phyloP scores from a whole-genome alignment of 1,140 invertebrate genomes.

The Pogonomyrmex californicus region DNA sequence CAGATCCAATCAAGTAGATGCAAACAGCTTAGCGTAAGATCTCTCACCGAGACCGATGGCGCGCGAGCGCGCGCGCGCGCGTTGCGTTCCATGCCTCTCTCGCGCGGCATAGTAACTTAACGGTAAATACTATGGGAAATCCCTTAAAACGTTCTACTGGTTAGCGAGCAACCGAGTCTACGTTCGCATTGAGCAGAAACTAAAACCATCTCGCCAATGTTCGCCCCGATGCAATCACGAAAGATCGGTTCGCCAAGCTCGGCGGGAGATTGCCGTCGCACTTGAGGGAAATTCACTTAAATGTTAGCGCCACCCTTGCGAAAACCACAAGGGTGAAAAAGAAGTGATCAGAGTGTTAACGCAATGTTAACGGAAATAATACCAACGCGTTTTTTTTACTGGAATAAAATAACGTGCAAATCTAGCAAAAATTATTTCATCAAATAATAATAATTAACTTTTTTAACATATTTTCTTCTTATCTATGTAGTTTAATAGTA shows the following conservation, averaged over 20 bases:
- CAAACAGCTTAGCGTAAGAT: conserved; percentile 41
- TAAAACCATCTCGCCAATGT: conserved; percentile 35
- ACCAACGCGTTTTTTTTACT: not conserved
- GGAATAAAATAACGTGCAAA: too few species aligned
- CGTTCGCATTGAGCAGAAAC: conserved; percentile 42
- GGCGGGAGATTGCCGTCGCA: conserved; percentile 32
- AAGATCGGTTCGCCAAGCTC: conserved; percentile 36
- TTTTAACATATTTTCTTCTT: not conserved
- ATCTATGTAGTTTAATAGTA: not conserved
- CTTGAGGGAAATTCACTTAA: conserved; percentile 37
- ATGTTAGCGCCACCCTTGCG: not conserved
- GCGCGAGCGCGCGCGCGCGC: conserved; percentile 42
- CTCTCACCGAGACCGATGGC: conserved; percentile 11
- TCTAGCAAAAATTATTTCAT: not conserved
- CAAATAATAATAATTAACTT: not conserved
- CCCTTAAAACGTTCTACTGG: conserved; percentile 71
- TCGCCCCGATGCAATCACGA: conserved; percentile 46
- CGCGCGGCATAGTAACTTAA: conserved; percentile 22
- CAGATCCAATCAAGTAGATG: conserved; percentile 54
- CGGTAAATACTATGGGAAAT: conserved; percentile 63
- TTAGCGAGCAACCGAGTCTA: conserved; percentile 60
- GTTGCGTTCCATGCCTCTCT: not conserved
- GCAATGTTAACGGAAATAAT: conserved; percentile 4
- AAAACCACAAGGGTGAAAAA: conserved; percentile 12
- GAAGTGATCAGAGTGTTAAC: not conserved